These are phyloP conservation scores for Ptilodon capucinus DNA, from an alignment of 2,888 invertebrate species.

Conservation along the genomic window DNA sequence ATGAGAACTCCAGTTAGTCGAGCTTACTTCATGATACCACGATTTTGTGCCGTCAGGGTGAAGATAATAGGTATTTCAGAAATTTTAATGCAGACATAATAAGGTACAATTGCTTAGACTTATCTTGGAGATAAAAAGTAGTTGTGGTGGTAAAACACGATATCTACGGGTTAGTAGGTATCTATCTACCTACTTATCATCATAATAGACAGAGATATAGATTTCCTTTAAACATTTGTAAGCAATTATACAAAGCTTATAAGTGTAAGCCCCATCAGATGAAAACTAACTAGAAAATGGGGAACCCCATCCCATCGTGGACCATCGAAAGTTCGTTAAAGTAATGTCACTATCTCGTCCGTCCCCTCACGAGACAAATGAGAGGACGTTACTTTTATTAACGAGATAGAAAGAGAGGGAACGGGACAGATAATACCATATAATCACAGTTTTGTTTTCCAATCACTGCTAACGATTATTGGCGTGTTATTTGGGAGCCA, in stretches of 20 bases:
- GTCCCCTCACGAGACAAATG: slow-evolving; percentile 64
- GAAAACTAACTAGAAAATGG: slow-evolving; percentile 40
- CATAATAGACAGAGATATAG: slow-evolving; percentile 9
- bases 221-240: slow-evolving; percentile 23
- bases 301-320: slow-evolving; percentile 56
- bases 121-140: no score
- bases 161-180: no score
- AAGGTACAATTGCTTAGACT: no score
- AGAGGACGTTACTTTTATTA: slow-evolving; percentile 45
- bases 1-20: slow-evolving; percentile 26
- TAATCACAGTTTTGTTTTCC: slow-evolving; percentile 88
- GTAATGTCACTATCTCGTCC: slow-evolving; percentile 74
- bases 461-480: slow-evolving; percentile 86
- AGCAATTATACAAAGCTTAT: slow-evolving; percentile 32
- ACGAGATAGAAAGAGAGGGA: slow-evolving; percentile 49
- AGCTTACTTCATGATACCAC: slow-evolving; percentile 46
- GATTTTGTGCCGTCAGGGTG: slow-evolving; percentile 22
- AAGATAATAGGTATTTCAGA: not conserved
- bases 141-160: no score
- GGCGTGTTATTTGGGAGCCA: slow-evolving; percentile 84
- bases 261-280: slow-evolving; percentile 32
- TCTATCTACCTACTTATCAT: no score
- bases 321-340: slow-evolving; percentile 81
- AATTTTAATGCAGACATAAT: not conserved
- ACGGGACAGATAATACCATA: slow-evolving; percentile 71